These are phyloP conservation scores for Toxostoma redivivum DNA, from an alignment of 2,113 vertebrate species.

Conservation along the genomic window DNA sequence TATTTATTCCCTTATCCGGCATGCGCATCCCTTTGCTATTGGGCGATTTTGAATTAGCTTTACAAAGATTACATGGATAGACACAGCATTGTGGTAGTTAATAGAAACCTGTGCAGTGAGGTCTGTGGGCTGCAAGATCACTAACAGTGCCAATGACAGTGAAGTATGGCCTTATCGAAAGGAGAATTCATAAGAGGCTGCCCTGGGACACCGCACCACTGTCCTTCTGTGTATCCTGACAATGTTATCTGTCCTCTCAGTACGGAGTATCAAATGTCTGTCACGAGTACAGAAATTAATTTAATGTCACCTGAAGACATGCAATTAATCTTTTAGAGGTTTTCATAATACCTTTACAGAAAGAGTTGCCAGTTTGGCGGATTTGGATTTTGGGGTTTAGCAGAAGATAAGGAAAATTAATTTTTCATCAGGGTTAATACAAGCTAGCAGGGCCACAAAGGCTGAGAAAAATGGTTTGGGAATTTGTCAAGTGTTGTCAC, in stretches of 20 bases:
- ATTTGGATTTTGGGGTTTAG: slow-evolving; percentile 98
- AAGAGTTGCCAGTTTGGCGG: slow-evolving; percentile 93
- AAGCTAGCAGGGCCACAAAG: slow-evolving; percentile 89
- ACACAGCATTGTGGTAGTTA: slow-evolving; percentile 78
- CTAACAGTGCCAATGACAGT: slow-evolving; percentile 75
- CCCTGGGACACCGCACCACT: slow-evolving; percentile 82
- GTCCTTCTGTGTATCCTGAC: slow-evolving; percentile 87
- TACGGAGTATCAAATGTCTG: slow-evolving; percentile 83
- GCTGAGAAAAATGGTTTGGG: slow-evolving; percentile 81
- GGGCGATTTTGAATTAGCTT: slow-evolving; percentile 47
- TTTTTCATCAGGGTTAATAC: slow-evolving; percentile 98
- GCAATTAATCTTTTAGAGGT: slow-evolving; percentile 96
- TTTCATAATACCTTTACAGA: slow-evolving; percentile 97
- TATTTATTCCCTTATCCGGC: slow-evolving; percentile 10
- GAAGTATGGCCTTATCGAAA: slow-evolving; percentile 74
- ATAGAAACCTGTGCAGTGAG: slow-evolving; percentile 82
- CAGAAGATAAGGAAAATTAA: slow-evolving; percentile 99
- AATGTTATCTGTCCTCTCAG: slow-evolving; percentile 94
- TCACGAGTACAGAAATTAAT: slow-evolving; percentile 90
- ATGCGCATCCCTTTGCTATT: slow-evolving; percentile 8
- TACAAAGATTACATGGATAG: slow-evolving; percentile 73
- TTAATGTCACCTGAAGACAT: slow-evolving; percentile 91
- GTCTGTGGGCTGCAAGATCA: slow-evolving; percentile 69
- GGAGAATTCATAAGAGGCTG: slow-evolving; percentile 80
- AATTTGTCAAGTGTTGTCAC: slow-evolving; percentile 93